Percentiles rank a stretch among this genome's conserved stretches.
phyloP scores from a whole-genome alignment of 2,888 invertebrate species.

The Patella caerulea region DNA sequence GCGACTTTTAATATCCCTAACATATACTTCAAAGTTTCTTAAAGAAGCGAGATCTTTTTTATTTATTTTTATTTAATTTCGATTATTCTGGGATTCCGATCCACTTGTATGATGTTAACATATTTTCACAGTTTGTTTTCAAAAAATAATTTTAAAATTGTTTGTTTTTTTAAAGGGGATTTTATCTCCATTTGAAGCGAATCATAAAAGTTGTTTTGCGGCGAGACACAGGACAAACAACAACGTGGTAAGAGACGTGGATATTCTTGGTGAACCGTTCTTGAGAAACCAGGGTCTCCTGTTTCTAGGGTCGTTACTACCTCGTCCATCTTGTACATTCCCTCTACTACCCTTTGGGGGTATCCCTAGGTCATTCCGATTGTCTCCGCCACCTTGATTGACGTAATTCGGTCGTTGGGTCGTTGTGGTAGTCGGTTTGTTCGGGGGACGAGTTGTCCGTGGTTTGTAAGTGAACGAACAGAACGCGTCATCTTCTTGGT shows the following conservation, averaged over 20 bases:
- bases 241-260: neutral
- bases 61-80: too few relatives aligned
- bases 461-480: constrained; percentile 33
- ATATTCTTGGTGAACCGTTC: neutral
- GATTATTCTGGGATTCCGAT: too few relatives aligned
- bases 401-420: neutral
- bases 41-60: too few relatives aligned
- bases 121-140: too few relatives aligned
- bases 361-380: neutral
- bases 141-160: too few relatives aligned
- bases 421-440: constrained; percentile 16
- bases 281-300: constrained; percentile 41
- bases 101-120: too few relatives aligned
- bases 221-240: neutral
- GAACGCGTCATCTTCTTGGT: constrained; percentile 30
- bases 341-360: neutral
- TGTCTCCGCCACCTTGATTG: neutral
- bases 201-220: neutral
- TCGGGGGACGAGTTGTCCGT: constrained; percentile 23
- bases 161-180: too few relatives aligned
- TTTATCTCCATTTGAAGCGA: neutral
- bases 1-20: too few relatives aligned
- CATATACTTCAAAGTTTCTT: too few relatives aligned
- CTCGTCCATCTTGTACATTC: neutral
- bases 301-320: constrained; percentile 22